Conservation (phyloP, 23 tunicate genomes). For the Halocynthia aurantium region DNA sequence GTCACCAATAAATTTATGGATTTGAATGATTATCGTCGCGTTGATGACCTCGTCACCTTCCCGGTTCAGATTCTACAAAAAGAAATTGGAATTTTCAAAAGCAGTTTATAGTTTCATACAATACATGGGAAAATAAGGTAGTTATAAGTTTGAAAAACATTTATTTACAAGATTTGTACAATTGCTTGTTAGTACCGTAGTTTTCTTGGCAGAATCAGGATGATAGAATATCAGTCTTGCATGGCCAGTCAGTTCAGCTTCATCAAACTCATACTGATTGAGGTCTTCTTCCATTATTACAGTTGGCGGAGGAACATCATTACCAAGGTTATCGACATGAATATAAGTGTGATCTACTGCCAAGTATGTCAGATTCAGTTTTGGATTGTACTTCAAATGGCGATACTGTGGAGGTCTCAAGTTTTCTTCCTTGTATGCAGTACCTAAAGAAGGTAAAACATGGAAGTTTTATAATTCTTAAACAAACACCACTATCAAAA, state of each 20-base stretch:
- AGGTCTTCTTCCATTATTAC: constrained; percentile 27
- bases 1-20: constrained; percentile 22
- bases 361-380: constrained; percentile 11
- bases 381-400: constrained; percentile 18
- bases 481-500: neutral
- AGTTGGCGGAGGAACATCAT: constrained; percentile 29
- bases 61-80: constrained; percentile 7
- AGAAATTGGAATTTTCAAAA: neutral
- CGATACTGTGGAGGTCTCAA: constrained; percentile 25
- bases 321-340: constrained; percentile 21
- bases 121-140: too few species aligned
- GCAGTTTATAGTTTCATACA: too few species aligned
- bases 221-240: constrained; percentile 28
- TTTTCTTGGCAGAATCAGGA: constrained; percentile 5
- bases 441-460: neutral
- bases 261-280: constrained; percentile 18
- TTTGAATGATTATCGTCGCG: constrained; percentile 10
- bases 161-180: too few species aligned
- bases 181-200: too few species aligned
- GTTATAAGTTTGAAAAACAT: too few species aligned
- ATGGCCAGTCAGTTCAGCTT: constrained; percentile 29
- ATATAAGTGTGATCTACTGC: constrained; percentile 26
- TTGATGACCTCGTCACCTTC: constrained; percentile 9
- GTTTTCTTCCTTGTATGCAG: constrained; percentile 26
- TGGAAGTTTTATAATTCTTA: too few species aligned